These are phyloP conservation scores for Magallana nippona DNA, from an alignment of 2,888 invertebrate genomes.

Conservation along the genomic window DNA sequence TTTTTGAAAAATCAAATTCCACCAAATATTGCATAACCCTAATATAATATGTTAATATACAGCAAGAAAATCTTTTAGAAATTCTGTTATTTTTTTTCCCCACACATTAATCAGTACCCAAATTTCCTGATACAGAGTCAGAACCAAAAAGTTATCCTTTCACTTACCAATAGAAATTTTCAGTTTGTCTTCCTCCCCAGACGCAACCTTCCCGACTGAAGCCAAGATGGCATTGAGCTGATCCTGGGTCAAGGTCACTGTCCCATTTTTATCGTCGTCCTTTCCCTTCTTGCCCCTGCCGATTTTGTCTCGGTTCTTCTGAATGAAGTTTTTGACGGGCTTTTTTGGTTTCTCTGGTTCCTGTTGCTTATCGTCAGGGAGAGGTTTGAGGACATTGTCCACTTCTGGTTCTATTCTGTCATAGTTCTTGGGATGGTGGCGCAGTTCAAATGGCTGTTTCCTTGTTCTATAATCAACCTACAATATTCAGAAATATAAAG, in stretches of 20 bases:
- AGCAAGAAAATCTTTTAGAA: no score
- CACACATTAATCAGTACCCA: no score
- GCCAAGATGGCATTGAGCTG: conserved; percentile 73
- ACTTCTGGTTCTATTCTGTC: conserved; percentile 56
- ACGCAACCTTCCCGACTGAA: conserved; percentile 70
- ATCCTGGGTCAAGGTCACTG: conserved; percentile 74
- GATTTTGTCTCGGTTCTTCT: conserved; percentile 61
- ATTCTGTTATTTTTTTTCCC: no score
- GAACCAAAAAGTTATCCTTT: no score
- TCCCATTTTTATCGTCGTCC: conserved; percentile 50
- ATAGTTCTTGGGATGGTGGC: conserved; percentile 57
- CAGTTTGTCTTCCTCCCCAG: conserved; percentile 66
- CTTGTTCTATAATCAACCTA: conserved; percentile 70
- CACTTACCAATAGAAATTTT: conserved; percentile 70
- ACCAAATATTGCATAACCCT: no score
- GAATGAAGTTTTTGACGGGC: conserved; percentile 68
- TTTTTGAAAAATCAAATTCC: no score
- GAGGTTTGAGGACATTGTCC: conserved; percentile 46
- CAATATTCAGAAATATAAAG: neutral
- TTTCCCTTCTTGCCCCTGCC: conserved; percentile 45
- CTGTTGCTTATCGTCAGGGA: conserved; percentile 30
- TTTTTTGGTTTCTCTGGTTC: conserved; percentile 64
- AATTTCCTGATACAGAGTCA: no score
- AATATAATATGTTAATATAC: no score
- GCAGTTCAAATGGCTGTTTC: conserved; percentile 64